Conservation (phyloP, 2,797 vertebrate species). For the Mus caroli region DNA sequence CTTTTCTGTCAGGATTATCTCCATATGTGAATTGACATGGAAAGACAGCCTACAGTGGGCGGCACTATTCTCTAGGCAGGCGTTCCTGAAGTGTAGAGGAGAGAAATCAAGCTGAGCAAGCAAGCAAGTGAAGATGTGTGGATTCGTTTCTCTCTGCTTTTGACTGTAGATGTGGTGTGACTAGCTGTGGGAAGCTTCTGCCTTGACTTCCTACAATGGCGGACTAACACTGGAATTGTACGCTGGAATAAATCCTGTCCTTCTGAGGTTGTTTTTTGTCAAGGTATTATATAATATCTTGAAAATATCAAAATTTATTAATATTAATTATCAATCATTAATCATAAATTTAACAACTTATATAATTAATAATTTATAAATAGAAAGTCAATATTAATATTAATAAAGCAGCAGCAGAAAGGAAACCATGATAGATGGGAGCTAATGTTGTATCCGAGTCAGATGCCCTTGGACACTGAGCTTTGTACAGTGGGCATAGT, state of each 20-base stretch:
- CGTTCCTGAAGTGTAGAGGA: not conserved
- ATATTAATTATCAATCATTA: not conserved
- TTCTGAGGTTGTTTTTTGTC: not conserved
- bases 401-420: not conserved
- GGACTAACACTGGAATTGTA: not conserved
- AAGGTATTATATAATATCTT: not conserved
- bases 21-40: not conserved
- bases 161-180: not conserved
- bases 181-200: rapidly evolving
- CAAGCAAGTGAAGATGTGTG: not conserved
- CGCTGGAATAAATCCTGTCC: not conserved
- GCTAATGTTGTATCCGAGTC: not conserved
- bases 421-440: not conserved
- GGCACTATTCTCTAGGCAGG: not conserved
- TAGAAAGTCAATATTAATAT: not conserved
- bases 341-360: not conserved
- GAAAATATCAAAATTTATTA: not conserved
- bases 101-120: not conserved
- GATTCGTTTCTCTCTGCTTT: not conserved
- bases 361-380: not conserved
- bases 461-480: not conserved
- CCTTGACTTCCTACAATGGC: not conserved
- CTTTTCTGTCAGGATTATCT: not conserved
- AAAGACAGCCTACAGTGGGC: not conserved
- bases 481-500: rapidly evolving